phyloP scores from a whole-genome alignment of 2,888 invertebrate genomes.

The Latrodectus elegans region DNA sequence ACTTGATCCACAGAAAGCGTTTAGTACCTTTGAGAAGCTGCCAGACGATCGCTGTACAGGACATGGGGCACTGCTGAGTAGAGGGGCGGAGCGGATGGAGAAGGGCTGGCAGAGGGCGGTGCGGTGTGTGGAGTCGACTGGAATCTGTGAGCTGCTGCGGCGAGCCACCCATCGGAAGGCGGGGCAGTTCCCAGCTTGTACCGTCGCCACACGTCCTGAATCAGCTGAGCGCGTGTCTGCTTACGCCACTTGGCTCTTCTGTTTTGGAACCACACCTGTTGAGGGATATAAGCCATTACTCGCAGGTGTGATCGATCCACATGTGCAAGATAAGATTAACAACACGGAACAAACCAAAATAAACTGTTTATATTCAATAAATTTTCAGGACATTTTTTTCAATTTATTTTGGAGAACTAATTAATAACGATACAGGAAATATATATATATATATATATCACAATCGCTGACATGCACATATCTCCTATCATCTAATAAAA shows the following conservation, averaged over 20 bases:
- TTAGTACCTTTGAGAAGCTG: slow-evolving; percentile 37
- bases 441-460: no score
- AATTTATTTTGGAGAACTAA: no score
- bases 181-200: slow-evolving; percentile 50
- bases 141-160: slow-evolving; percentile 24
- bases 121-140: slow-evolving; percentile 26
- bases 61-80: slow-evolving; percentile 57
- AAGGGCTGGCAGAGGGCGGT: slow-evolving; percentile 10
- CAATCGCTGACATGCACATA: no score
- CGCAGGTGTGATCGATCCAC: no score
- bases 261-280: slow-evolving; percentile 94
- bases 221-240: slow-evolving; percentile 70
- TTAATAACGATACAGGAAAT: no score
- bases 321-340: no score
- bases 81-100: slow-evolving; percentile 47
- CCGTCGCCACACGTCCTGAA: slow-evolving; percentile 66
- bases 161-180: slow-evolving; percentile 35
- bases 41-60: slow-evolving; percentile 50
- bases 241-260: slow-evolving; percentile 94
- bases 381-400: no score
- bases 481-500: no score
- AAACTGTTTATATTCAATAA: no score
- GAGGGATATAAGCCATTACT: not conserved
- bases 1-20: no score
- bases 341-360: no score